Percentiles rank a stretch among this genome's conserved stretches.
phyloP scores from a whole-genome alignment of 2,888 invertebrate genomes.

The Rhagophthalmus giganteus region DNA sequence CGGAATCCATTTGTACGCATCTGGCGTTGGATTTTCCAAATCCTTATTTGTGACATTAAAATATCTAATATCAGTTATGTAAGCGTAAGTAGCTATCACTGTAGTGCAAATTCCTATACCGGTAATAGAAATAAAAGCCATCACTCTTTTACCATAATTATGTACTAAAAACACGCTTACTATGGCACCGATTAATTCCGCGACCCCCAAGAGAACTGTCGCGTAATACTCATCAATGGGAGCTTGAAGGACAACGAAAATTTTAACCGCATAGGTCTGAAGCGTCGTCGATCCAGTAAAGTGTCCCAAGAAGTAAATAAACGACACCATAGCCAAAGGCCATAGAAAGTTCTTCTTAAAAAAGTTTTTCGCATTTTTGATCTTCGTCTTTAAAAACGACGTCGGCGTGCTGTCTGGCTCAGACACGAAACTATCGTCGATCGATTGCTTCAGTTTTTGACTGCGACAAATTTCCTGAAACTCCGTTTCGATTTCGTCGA shows the following conservation, averaged over 20 bases:
- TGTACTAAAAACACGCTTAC: constrained; percentile 70
- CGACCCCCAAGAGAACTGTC: constrained; percentile 70
- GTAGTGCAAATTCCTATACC: constrained; percentile 70
- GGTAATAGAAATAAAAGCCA: constrained; percentile 68
- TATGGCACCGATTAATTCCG: constrained; percentile 69
- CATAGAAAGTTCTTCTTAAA: constrained; percentile 65
- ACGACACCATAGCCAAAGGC: constrained; percentile 68
- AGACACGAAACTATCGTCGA: background rate
- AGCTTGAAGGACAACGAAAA: constrained; percentile 70
- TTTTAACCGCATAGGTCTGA: constrained; percentile 73
- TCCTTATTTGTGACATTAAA: constrained; percentile 6
- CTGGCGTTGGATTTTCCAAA: background rate
- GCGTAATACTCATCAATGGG: constrained; percentile 78
- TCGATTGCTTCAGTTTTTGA: background rate
- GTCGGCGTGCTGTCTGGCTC: background rate
- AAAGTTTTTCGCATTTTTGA: constrained; percentile 55
- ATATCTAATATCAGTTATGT: constrained; percentile 38
- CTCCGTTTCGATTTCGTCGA: constrained; percentile 64
- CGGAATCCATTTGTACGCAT: constrained; percentile 64
- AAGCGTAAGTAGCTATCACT: constrained; percentile 62
- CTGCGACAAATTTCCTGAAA: constrained; percentile 55
- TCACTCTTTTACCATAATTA: constrained; percentile 70
- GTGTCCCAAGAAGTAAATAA: constrained; percentile 72
- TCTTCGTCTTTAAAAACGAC: background rate
- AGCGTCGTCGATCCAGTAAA: constrained; percentile 77